phyloP scores from a whole-genome alignment of 2,113 vertebrate species.

The Sitta europaea region DNA sequence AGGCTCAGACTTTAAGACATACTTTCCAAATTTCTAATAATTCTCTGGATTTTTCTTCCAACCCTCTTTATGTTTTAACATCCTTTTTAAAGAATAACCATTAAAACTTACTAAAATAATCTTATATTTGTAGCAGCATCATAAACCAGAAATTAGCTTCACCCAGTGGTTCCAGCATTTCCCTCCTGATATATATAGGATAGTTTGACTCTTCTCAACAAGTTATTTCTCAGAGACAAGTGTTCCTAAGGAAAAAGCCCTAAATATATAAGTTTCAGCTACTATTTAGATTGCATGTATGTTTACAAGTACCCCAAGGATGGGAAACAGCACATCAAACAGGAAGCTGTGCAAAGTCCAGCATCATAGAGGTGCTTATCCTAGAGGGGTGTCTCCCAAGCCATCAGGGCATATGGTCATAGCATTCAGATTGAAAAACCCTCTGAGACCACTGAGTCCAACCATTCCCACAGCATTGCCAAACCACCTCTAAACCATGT shows the following conservation, averaged over 20 bases:
- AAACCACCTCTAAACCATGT: neutral
- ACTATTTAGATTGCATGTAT: neutral
- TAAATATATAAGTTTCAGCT: neutral
- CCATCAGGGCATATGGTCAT: neutral
- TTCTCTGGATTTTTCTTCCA: neutral
- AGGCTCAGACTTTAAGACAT: neutral
- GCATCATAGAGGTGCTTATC: rapidly evolving
- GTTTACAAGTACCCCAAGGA: neutral
- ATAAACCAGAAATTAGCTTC: neutral
- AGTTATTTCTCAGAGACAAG: neutral
- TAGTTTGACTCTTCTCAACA: neutral
- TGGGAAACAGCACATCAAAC: neutral
- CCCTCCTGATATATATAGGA: neutral
- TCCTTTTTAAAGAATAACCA: neutral
- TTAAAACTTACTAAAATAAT: neutral
- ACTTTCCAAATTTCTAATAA: neutral
- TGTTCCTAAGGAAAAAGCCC: neutral
- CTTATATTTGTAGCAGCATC: neutral
- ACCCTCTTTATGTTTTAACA: neutral
- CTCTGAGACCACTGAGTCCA: neutral
- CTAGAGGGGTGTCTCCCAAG: neutral
- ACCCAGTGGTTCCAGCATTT: neutral
- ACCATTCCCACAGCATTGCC: neutral
- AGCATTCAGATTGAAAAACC: neutral
- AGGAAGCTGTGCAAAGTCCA: rapidly evolving